Evolutionary conservation across 1,140 invertebrate species (phyloP), one percentile per base, ranked within the genome.

Genomic region (Brachystomella parvula): DNA sequence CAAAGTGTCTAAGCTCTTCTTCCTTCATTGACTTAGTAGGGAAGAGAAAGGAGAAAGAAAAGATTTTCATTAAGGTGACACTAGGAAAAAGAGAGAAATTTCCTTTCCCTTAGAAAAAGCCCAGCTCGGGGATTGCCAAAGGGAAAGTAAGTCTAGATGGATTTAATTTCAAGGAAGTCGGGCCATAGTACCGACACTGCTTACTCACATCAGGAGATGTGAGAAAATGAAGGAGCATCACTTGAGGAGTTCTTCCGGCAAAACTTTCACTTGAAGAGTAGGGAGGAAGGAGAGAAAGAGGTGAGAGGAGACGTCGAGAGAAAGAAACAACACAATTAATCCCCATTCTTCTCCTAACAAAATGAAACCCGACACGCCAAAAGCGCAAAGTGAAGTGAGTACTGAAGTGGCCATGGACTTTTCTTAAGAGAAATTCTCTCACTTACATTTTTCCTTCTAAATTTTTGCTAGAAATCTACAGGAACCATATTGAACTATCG

Each of bases 61-160:
- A 53, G 49, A 53, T 53, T 53, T 53, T 53, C 49, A 53, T 53
- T 53, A 53, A 53, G 49, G 49, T 53, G 49, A 53, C 49, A 53
- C 49, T 26, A 15, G 15, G 15, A 26, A 53, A 53, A 39, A 39
- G 35, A 39, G 35, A 19, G 6, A 9, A 19, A 39, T 39, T 39
- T 39, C 35, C 49, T 53, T 15, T 53, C 24, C 49, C 24, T 53
- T 53, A 17, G n/a, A n/a, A n/a, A n/a, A n/a, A n/a, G 3, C 24
- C 49, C 49, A 9, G 49, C 9, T 26, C 49, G 3, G 24, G 24
- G 24, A 53, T 9, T 53, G 49, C 49, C 49, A 53, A 26, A 6
- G 49, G 49, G 15, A 53, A 53, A 24, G 15, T 12, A 53, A 26
- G 21, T 12, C 24, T 24, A 6, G 9, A 53, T 6, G 21, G 49